Conservation (phyloP, 2,888 invertebrate genomes). For the Nesidiocoris tenuis region DNA sequence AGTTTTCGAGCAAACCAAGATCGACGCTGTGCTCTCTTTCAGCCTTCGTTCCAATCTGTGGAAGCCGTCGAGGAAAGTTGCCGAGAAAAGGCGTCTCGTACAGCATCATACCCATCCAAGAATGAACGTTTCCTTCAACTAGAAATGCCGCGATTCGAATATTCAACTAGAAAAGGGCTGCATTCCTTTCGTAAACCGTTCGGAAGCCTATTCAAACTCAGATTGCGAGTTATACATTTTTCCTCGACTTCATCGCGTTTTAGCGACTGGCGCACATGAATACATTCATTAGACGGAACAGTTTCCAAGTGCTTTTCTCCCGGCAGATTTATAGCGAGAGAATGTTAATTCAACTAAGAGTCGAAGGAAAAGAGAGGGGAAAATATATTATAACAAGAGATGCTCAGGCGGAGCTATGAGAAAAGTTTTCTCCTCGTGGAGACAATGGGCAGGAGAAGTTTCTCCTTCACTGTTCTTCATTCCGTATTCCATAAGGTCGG, state of each 20-base stretch:
- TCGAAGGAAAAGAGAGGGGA: constrained; percentile 13
- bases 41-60: too few relatives aligned
- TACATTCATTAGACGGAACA: constrained; percentile 29
- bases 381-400: constrained; percentile 36
- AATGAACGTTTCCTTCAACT: too few relatives aligned
- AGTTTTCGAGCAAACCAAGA: too few relatives aligned
- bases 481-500: constrained; percentile 37
- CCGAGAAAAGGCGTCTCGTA: too few relatives aligned
- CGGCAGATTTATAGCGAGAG: constrained; percentile 32
- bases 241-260: not conserved
- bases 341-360: constrained; percentile 39
- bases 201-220: too few relatives aligned
- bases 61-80: too few relatives aligned
- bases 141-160: too few relatives aligned
- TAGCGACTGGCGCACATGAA: not conserved
- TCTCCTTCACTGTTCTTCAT: constrained; percentile 19
- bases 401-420: constrained; percentile 25
- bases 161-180: too few relatives aligned
- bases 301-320: constrained; percentile 26
- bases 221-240: too few relatives aligned
- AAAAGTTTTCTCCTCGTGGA: constrained; percentile 14
- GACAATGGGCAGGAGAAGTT: constrained; percentile 38
- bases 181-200: too few relatives aligned
- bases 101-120: too few relatives aligned
- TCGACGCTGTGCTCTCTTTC: too few relatives aligned